Percentiles rank a stretch among this genome's conserved stretches.
phyloP scores from a whole-genome alignment of 1,140 invertebrate species.

The Drosophila willistoni region DNA sequence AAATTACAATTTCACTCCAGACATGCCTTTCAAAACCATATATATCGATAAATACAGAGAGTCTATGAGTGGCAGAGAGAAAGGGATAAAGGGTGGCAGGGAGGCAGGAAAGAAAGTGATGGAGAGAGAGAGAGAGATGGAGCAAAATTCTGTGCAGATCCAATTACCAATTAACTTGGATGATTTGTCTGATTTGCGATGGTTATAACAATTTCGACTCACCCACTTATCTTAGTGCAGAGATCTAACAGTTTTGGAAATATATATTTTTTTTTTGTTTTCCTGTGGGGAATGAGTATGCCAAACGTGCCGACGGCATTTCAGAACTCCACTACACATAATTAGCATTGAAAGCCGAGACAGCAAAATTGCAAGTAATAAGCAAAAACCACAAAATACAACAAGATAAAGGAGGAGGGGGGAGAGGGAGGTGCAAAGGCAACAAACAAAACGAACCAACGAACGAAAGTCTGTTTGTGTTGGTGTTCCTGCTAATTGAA shows the following conservation, averaged over 20 bases:
- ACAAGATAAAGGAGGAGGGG: background rate
- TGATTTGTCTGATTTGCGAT: conserved; percentile 61
- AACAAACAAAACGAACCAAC: conserved; percentile 17
- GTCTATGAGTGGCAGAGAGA: background rate
- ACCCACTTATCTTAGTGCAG: conserved; percentile 28
- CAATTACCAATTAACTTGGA: conserved; percentile 58
- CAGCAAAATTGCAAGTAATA: conserved; percentile 69
- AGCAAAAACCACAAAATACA: conserved; percentile 43
- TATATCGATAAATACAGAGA: conserved; percentile 17
- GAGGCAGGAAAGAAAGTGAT: no score
- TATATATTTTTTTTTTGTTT: background rate
- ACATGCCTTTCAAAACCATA: background rate
- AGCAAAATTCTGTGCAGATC: conserved; percentile 31
- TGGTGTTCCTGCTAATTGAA: conserved; percentile 44
- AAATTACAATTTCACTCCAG: conserved; percentile 6
- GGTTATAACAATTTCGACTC: conserved; percentile 37
- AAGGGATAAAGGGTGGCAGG: no score
- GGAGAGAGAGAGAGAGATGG: background rate
- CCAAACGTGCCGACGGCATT: conserved; percentile 50
- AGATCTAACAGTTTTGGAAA: conserved; percentile 1
- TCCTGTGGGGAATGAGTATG: conserved; percentile 17
- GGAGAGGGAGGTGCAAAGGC: background rate
- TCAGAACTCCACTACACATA: conserved; percentile 59
- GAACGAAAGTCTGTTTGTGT: no score
- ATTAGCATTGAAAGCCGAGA: conserved; percentile 62